A percentile compares a stretch with the other conserved stretches of the same genome.
phyloP scores from a whole-genome alignment of 2,888 invertebrate species.

The Pandemis cinnamomeana region DNA sequence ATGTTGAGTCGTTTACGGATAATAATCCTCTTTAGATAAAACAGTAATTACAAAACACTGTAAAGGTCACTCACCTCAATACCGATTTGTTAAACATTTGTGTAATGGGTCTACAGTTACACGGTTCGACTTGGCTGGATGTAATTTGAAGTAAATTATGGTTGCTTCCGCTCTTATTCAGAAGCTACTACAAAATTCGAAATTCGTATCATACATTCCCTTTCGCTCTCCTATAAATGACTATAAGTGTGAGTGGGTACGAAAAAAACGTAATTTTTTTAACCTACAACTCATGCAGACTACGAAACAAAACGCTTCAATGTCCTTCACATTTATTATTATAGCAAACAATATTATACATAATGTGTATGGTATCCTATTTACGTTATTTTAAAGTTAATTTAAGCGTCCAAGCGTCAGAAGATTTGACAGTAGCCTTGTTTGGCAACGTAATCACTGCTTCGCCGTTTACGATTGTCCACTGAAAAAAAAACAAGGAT shows the following conservation, averaged over 20 bases:
- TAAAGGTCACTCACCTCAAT: not conserved
- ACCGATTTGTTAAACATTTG: not conserved
- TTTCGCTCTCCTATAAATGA: too few relatives aligned
- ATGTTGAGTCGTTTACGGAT: too few relatives aligned
- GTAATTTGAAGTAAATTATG: conserved; percentile 1
- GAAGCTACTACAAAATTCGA: too few relatives aligned
- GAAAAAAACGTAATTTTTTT: too few relatives aligned
- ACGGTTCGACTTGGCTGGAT: not conserved
- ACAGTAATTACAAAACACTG: not conserved
- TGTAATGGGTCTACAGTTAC: not conserved
- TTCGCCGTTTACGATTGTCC: conserved; percentile 61
- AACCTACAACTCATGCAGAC: too few relatives aligned
- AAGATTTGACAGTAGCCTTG: conserved; percentile 65
- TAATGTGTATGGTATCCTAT: not conserved
- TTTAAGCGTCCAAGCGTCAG: conserved; percentile 64
- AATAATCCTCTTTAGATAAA: not conserved
- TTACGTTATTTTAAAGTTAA: conserved; percentile 25
- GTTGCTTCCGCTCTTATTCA: not conserved
- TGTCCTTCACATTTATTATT: not conserved
- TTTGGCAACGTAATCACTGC: conserved; percentile 70
- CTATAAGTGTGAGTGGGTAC: too few relatives aligned
- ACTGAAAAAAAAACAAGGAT: conserved; percentile 72
- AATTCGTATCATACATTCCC: too few relatives aligned
- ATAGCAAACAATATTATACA: not conserved
- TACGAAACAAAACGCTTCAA: not conserved